Evolutionary conservation across 2,797 vertebrate species (phyloP).

Genomic region (Halcyon smyrnensis): DNA sequence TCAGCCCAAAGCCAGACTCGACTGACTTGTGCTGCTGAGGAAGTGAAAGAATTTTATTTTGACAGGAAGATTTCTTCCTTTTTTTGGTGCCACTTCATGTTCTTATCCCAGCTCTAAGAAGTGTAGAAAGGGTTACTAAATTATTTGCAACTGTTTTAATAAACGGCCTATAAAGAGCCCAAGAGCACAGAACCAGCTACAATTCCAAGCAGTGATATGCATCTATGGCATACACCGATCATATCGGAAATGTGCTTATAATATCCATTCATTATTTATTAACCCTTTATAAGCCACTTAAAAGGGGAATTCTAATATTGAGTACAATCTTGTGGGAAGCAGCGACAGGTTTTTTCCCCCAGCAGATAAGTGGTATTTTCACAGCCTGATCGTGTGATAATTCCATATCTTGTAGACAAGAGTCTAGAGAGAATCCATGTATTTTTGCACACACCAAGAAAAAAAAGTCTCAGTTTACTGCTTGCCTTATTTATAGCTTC

Average conservation of each 20-base stretch:
- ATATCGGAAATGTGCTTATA: constrained; percentile 22
- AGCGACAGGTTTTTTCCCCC: not conserved
- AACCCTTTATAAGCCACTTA: not conserved
- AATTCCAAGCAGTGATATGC: not conserved
- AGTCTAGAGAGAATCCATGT: not conserved
- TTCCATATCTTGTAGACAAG: fast-evolving
- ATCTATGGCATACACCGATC: constrained; percentile 31
- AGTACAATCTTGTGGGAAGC: not conserved
- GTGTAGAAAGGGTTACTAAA: not conserved
- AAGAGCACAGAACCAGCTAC: not conserved
- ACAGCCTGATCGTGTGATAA: not conserved
- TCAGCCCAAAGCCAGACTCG: not conserved
- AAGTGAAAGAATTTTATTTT: not conserved
- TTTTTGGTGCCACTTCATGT: not conserved
- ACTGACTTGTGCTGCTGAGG: not conserved
- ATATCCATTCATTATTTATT: constrained; percentile 39
- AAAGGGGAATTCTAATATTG: not conserved
- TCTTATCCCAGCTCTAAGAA: not conserved
- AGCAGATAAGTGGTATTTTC: constrained; percentile 4
- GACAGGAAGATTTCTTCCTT: not conserved
- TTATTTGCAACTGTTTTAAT: constrained; percentile 68
- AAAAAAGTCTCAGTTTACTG: not conserved
- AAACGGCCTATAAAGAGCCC: not conserved
- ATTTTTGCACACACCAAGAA: not conserved
- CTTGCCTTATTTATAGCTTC: not conserved